Evolutionary conservation across 2,888 invertebrate species (phyloP), one percentile per base, ranked within the genome.

Genomic region (Ochlodes sylvanus): DNA sequence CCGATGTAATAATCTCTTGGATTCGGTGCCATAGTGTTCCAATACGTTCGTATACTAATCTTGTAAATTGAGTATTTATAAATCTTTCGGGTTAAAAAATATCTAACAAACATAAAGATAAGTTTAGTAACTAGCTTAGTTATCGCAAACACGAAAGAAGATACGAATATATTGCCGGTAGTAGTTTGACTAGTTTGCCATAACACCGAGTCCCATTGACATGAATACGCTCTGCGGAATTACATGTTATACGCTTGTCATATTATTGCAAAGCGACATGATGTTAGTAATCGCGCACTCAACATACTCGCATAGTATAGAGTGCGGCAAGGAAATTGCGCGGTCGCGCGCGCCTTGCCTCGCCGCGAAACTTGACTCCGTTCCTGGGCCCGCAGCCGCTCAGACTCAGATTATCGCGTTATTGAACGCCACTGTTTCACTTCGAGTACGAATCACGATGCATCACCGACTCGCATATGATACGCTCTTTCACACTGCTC

Each of bases 321-420:
- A 42, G 27, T 41, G 56, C 47, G 69, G 77, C 76, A 76, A 76
- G 74, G 81, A 88, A 88, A 90, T 89, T 88, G 87, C 85, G 88
- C 86, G 83, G 83, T 83, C 81, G 87, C 87, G 88, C 88, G 85
- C 88, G 84, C 87, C 85, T 82, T 78, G 73, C 70, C 71, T 73
- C 75, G 85, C 89, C 87, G 86, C 88, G 89, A 85, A 90, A 91
- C 80, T 73, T 80, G 89, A 90, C 76, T 72, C 82, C 76, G 58
- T 69, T 55, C 67, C 61, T 52, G 67, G 73, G 70, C 70, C 60
- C 70, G 70, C 67, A 73, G 70, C 62, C 68, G 15, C 42, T 63
- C 56, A 69, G 64, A 62, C 52, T 71, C 69, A 71, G 68, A 67
- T 69, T 72, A 71, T 73, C 70, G 63, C 69, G 70, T 72, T 71